Percentiles rank a stretch among this genome's conserved stretches.
Evolutionary conservation across 2,797 vertebrate species (phyloP).

Genomic region (Alauda arvensis): DNA sequence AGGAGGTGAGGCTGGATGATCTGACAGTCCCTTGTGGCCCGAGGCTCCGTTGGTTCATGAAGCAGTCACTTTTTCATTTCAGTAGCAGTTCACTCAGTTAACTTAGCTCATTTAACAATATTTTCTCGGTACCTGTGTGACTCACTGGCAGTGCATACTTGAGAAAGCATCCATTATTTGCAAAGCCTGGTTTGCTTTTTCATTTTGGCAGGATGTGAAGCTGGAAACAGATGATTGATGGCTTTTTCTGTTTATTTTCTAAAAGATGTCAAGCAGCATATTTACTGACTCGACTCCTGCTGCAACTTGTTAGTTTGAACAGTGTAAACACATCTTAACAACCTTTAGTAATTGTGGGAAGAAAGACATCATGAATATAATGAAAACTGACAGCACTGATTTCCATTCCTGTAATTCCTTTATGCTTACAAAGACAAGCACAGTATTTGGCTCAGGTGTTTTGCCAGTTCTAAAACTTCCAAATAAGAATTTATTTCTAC

Average conservation of each 20-base stretch:
- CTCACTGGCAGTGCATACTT: slow-evolving; percentile 36
- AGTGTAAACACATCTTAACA: slow-evolving; percentile 54
- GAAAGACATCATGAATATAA: slow-evolving; percentile 45
- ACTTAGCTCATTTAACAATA: slow-evolving; percentile 60
- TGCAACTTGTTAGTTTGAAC: slow-evolving; percentile 65
- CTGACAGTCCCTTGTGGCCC: neutral
- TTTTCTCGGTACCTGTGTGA: slow-evolving; percentile 1
- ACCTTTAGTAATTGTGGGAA: slow-evolving; percentile 50
- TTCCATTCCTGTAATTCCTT: slow-evolving; percentile 29
- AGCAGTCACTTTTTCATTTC: slow-evolving; percentile 64
- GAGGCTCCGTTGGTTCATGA: neutral
- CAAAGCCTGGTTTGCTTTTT: slow-evolving; percentile 30
- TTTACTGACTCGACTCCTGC: slow-evolving; percentile 42
- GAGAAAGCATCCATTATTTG: slow-evolving; percentile 44
- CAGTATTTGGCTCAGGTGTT: neutral
- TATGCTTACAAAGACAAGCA: neutral
- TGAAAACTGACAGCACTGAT: slow-evolving; percentile 62
- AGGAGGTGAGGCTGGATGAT: neutral
- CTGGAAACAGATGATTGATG: slow-evolving; percentile 53
- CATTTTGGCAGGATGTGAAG: slow-evolving; percentile 9
- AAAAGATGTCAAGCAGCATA: slow-evolving; percentile 66
- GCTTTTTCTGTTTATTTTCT: slow-evolving; percentile 69
- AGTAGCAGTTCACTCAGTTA: slow-evolving; percentile 24
- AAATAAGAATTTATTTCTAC: neutral
- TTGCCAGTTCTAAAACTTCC: neutral